A percentile compares a stretch with the other conserved stretches of the same genome.
Evolutionary conservation across 2,113 vertebrate genomes (phyloP).

Genomic region (Spheniscus mendiculus): DNA sequence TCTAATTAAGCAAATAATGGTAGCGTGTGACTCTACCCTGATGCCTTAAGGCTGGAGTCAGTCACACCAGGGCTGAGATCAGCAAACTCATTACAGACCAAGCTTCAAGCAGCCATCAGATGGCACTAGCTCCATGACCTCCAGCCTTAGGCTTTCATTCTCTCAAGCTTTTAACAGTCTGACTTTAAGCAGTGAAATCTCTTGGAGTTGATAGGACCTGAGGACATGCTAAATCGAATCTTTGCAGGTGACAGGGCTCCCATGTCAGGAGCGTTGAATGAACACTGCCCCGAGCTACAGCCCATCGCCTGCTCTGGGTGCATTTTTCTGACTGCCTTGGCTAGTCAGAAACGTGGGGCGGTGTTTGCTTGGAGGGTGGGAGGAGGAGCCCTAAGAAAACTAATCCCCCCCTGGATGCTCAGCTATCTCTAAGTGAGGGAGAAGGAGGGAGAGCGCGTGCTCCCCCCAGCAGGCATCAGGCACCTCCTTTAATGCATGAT

Average conservation of each 20-base stretch:
- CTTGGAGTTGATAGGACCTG: background rate
- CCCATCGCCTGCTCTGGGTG: rapidly evolving
- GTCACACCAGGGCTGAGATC: background rate
- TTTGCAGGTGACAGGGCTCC: background rate
- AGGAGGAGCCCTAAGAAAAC: background rate
- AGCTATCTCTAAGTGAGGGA: background rate
- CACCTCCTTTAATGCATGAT: background rate
- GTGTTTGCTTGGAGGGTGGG: background rate
- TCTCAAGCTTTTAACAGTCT: background rate
- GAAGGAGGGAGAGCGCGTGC: background rate
- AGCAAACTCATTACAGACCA: background rate
- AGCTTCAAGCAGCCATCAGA: background rate
- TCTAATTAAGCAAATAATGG: background rate
- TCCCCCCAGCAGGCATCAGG: background rate
- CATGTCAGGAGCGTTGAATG: rapidly evolving
- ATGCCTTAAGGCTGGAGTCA: background rate
- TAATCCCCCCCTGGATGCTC: background rate
- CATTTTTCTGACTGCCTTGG: background rate
- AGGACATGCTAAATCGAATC: background rate
- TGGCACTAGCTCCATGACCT: background rate
- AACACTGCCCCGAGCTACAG: background rate
- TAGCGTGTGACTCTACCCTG: background rate
- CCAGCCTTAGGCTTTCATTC: background rate
- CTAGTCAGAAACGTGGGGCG: background rate
- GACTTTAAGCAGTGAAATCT: background rate